Percentiles rank a stretch among this genome's conserved stretches.
Evolutionary conservation across 2,113 vertebrate genomes (phyloP).

Genomic region (Spheniscus mendiculus): DNA sequence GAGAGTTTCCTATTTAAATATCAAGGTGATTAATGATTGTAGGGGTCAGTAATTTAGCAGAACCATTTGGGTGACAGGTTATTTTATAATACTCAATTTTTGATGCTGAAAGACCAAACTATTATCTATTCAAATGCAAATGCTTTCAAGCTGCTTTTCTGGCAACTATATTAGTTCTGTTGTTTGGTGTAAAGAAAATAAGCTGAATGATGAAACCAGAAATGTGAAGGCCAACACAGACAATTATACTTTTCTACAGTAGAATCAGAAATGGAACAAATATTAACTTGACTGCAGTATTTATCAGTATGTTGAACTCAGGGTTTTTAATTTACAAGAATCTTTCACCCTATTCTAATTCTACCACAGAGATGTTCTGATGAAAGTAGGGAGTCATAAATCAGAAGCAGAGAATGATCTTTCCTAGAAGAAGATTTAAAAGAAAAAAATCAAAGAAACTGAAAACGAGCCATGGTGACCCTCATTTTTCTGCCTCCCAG

Average conservation of each 20-base stretch:
- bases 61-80: not conserved
- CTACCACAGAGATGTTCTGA: not conserved
- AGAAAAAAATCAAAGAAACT: not conserved
- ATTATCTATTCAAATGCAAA: not conserved
- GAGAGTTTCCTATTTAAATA: not conserved
- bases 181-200: not conserved
- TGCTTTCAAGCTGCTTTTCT: not conserved
- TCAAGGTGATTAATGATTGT: not conserved
- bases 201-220: not conserved
- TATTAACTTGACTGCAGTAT: not conserved
- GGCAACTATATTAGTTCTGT: not conserved
- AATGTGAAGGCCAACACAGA: not conserved
- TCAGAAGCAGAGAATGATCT: not conserved
- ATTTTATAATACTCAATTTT: not conserved
- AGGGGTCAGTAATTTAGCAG: not conserved
- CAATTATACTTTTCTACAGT: not conserved
- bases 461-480: not conserved
- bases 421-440: not conserved
- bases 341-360: constrained; percentile 4
- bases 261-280: not conserved
- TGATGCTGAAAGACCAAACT: not conserved
- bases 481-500: not conserved
- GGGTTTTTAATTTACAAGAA: constrained; percentile 4
- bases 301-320: not conserved
- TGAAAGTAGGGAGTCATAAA: not conserved